Evolutionary conservation across 2,797 vertebrate species (phyloP).

Genomic region (Hapalemur alaotrensis): DNA sequence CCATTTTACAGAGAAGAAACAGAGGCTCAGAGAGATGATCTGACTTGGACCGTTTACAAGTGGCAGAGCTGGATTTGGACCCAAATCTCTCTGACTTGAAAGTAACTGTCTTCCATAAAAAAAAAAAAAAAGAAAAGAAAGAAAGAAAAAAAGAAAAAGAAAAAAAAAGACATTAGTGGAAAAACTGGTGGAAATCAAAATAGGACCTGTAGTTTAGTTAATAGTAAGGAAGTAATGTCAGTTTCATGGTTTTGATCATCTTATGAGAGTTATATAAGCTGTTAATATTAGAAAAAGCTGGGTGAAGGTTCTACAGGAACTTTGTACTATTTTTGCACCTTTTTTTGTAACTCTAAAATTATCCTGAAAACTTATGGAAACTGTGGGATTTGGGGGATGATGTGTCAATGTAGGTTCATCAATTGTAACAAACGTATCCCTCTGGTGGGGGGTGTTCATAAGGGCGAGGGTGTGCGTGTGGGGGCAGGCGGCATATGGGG

Average conservation of each 20-base stretch:
- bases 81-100: neutral
- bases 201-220: neutral
- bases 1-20: neutral
- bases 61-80: neutral
- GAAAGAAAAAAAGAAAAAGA: neutral
- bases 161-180: neutral
- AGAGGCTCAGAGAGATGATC: neutral
- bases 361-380: neutral
- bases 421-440: too few species aligned
- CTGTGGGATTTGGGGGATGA: neutral
- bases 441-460: too few species aligned
- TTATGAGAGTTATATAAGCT: neutral
- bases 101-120: neutral
- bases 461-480: too few species aligned
- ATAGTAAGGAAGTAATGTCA: fast-evolving
- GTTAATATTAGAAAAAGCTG: neutral
- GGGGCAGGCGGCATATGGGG: neutral
- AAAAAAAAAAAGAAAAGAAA: neutral
- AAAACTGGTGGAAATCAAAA: neutral
- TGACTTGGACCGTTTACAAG: too few species aligned
- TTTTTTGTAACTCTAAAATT: neutral
- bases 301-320: fast-evolving
- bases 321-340: neutral
- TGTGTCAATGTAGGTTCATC: neutral
- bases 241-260: neutral